Base-by-base conservation (phyloP, 2,888 invertebrate species). In the Chydorus sphaericus region DNA sequence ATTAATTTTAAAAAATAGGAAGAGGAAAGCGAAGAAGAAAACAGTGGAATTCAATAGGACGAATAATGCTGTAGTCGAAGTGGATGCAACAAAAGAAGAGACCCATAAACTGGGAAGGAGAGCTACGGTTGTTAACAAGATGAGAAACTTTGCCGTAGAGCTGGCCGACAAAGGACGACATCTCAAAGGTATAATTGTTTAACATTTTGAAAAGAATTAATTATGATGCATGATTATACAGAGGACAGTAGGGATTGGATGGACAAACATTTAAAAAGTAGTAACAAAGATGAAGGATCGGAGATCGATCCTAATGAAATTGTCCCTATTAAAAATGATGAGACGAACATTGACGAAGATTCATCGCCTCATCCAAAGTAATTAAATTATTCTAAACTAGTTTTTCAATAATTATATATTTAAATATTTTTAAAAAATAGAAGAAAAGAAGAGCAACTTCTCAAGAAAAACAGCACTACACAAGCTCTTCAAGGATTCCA, bases 21-120 rank as follows among this genome's bases (percentile, higher is more conserved):
- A 65, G 72, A 77, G 36, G 76, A 80, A 60, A 81, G 80, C 7
- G 81, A 81, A 0, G 77, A 77, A 62, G 63, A 74, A 63, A 77
- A 80, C 60, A 80, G 77, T 63, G 78, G 77, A 63, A 66, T 80
- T 72, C 37, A 71, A 76, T 4, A 73, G 69, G 62, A 70, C 71
- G 58, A 78, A 76, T 62, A 73, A 76, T n/a, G n/a, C n/a, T n/a
- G n/a, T n/a, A n/a, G n/a, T n/a, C n/a, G n/a, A n/a, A n/a, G n/a
- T n/a, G n/a, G n/a, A n/a, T n/a, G n/a, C n/a, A n/a, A n/a, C n/a
- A 30, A 76, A 74, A 60, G 79, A 77, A 61, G 67, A 78, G 33
- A 74, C 77, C 49, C 73, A 75, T 59, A 70, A 75, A 62, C 71
- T 76, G 52, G n/a, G n/a, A n/a, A n/a, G n/a, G n/a, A n/a, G n/a